Conservation (phyloP, 2,113 vertebrate genomes). For the Triplophysa tibetana region DNA sequence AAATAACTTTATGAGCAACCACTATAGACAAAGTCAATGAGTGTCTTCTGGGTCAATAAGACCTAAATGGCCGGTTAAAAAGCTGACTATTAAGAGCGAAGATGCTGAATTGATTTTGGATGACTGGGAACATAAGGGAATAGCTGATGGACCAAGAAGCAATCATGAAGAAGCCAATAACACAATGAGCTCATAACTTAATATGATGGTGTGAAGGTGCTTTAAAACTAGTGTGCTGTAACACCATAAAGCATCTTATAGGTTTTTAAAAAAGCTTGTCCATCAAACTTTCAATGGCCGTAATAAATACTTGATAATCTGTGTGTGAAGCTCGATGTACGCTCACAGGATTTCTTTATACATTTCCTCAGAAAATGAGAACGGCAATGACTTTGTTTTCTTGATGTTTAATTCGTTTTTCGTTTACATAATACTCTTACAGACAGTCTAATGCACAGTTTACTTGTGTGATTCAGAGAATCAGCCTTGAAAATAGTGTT, state of each 20-base stretch:
- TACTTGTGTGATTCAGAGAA: no score
- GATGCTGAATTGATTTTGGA: neutral
- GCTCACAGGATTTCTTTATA: neutral
- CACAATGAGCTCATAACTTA: neutral
- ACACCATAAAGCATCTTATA: neutral
- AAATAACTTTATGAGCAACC: neutral
- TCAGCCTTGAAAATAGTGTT: no score
- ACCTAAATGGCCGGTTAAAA: neutral
- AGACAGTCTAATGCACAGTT: no score
- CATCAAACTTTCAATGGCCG: neutral
- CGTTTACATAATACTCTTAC: neutral
- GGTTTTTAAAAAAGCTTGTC: neutral
- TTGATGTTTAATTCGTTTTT: neutral
- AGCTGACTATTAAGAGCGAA: neutral
- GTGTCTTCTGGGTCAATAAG: neutral
- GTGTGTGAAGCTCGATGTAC: no score
- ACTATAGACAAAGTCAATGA: neutral
- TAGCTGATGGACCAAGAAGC: neutral
- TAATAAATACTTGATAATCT: neutral
- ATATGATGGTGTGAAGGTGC: neutral
- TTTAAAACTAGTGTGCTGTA: neutral
- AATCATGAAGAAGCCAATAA: neutral
- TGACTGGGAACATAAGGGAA: neutral
- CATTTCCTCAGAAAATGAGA: constrained; percentile 9
- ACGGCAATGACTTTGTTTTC: constrained; percentile 4